phyloP scores from a whole-genome alignment of 2,888 invertebrate genomes.

The Ariolimax columbianus region DNA sequence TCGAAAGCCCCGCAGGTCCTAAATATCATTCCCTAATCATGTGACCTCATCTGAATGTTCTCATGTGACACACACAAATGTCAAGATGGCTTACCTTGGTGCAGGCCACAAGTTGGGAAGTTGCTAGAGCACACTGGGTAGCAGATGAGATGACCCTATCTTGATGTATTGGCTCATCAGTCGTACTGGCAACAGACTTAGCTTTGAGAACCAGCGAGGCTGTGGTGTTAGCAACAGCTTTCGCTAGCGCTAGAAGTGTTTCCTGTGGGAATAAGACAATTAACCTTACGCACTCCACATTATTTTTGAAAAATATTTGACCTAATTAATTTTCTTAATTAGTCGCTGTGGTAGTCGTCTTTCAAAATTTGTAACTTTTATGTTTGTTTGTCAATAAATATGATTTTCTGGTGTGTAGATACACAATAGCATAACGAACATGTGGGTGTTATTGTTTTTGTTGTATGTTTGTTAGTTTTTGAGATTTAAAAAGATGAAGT shows the following conservation, averaged over 20 bases:
- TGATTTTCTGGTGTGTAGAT: too few species aligned
- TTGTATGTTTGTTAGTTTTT: too few species aligned
- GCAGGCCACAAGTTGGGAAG: conserved; percentile 97
- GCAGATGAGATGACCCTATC: conserved; percentile 95
- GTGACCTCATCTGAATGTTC: background rate
- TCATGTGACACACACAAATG: too few species aligned
- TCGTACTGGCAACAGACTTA: conserved; percentile 93
- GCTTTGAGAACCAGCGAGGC: conserved; percentile 97
- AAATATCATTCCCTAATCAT: background rate
- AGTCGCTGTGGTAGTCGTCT: too few species aligned
- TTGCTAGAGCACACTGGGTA: conserved; percentile 96
- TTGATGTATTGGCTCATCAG: conserved; percentile 89
- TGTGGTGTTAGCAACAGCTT: conserved; percentile 98
- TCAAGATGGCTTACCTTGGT: conserved; percentile 85
- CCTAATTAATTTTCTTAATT: too few species aligned
- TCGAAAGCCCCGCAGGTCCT: background rate
- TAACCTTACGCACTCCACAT: too few species aligned
- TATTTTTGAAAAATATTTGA: too few species aligned
- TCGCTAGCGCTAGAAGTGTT: conserved; percentile 93
- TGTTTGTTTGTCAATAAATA: too few species aligned
- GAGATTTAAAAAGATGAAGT: too few species aligned
- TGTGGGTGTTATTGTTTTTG: too few species aligned
- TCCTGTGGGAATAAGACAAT: conserved; percentile 81
- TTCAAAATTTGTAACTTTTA: too few species aligned
- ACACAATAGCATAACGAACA: too few species aligned